These are phyloP conservation scores for Diarsia dahlii DNA, from an alignment of 2,888 invertebrate species.

Conservation along the genomic window DNA sequence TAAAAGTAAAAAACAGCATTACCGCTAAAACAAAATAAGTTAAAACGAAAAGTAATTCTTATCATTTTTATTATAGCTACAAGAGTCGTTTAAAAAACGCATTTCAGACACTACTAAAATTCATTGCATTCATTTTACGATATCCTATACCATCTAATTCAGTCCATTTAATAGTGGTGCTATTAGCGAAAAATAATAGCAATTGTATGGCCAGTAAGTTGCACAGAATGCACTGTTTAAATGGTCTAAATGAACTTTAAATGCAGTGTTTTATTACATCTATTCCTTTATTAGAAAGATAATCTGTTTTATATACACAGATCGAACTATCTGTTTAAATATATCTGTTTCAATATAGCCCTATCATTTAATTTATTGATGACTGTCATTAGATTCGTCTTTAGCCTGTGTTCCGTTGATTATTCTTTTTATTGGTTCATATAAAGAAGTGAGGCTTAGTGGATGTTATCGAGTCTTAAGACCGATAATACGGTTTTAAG, in stretches of 20 bases:
- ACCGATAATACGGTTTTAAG: constrained; percentile 25
- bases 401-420: constrained; percentile 45
- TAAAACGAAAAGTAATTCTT: no score
- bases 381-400: constrained; percentile 54
- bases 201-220: constrained; percentile 62
- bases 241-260: constrained; percentile 49
- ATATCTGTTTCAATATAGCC: no score
- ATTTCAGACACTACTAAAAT: constrained; percentile 19
- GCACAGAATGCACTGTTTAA: constrained; percentile 55
- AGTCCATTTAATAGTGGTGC: constrained; percentile 69
- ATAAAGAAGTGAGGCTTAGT: constrained; percentile 41
- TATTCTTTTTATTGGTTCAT: constrained; percentile 55
- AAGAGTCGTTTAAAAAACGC: background rate
- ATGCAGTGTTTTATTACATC: constrained; percentile 57
- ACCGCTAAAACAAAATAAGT: background rate
- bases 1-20: no score
- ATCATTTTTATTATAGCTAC: background rate
- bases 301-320: constrained; percentile 38
- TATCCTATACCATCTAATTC: constrained; percentile 50
- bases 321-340: constrained; percentile 51
- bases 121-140: constrained; percentile 51
- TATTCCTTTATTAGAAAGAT: constrained; percentile 58
- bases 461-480: constrained; percentile 36
- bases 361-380: constrained; percentile 64
- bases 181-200: constrained; percentile 73